Evolutionary conservation across 2,888 invertebrate species (phyloP).

Genomic region (Myathropa florea): DNA sequence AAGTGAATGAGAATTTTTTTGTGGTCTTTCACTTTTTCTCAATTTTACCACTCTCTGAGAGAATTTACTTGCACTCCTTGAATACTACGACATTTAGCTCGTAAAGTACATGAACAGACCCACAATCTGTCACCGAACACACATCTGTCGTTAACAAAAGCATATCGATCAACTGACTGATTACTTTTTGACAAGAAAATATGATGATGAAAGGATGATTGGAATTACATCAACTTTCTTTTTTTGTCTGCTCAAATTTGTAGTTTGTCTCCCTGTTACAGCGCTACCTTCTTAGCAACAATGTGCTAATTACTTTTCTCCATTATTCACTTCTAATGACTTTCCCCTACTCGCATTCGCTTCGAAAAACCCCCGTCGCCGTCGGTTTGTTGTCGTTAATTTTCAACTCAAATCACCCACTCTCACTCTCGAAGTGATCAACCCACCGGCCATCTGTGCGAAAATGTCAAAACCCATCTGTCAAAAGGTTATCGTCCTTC

Average conservation of each 20-base stretch:
- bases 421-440: neutral
- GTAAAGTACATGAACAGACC: no score
- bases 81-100: no score
- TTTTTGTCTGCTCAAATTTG: neutral
- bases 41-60: no score
- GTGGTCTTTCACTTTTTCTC: no score
- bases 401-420: neutral
- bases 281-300: neutral
- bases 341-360: neutral
- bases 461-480: neutral
- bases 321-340: neutral
- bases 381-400: no score
- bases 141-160: no score
- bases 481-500: neutral
- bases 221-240: neutral
- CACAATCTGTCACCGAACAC: no score
- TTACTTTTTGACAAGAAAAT: neutral
- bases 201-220: neutral
- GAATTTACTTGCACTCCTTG: no score
- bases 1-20: no score
- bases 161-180: neutral
- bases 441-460: no score
- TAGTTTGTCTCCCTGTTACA: neutral
- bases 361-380: neutral
- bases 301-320: neutral